phyloP scores from a whole-genome alignment of 92 coral and sea anemone genomes.

The Meandrina meandrites region DNA sequence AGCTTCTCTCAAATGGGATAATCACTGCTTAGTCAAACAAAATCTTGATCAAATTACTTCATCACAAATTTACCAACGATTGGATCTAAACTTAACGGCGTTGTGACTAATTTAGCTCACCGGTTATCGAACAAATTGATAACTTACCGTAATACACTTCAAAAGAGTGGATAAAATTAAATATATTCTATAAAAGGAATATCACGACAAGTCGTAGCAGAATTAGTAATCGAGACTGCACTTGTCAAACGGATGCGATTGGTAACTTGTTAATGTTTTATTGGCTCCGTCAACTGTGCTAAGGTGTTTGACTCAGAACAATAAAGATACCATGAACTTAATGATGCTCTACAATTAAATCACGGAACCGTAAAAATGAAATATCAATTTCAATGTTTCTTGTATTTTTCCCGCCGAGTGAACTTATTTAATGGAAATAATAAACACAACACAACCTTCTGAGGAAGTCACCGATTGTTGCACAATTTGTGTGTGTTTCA shows the following conservation, averaged over 20 bases:
- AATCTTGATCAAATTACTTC: slow-evolving; percentile 9
- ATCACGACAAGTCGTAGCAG: not conserved
- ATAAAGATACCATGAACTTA: slow-evolving; percentile 34
- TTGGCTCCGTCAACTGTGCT: slow-evolving; percentile 28
- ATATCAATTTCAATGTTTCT: slow-evolving; percentile 10
- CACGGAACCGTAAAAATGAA: slow-evolving; percentile 16
- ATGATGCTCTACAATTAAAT: slow-evolving; percentile 3
- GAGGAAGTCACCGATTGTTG: not conserved
- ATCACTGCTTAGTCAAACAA: not conserved
- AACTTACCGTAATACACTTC: slow-evolving; percentile 12
- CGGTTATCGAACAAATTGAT: not conserved
- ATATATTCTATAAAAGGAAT: slow-evolving; percentile 3
- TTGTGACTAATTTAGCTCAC: not conserved
- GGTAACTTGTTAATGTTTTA: slow-evolving; percentile 41
- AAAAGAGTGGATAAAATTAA: not conserved
- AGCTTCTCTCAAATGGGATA: not conserved
- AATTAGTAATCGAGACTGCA: not conserved
- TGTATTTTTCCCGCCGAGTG: not conserved
- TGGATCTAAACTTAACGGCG: not conserved
- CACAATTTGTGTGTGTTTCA: not conserved
- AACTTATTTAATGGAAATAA: not conserved
- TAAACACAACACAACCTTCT: not conserved
- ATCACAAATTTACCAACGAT: not conserved
- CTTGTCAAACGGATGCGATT: slow-evolving; percentile 10
- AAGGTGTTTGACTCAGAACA: slow-evolving; percentile 22